Base-by-base conservation (phyloP, 2,797 vertebrate genomes). In the Cirrhinus mrigala region DNA sequence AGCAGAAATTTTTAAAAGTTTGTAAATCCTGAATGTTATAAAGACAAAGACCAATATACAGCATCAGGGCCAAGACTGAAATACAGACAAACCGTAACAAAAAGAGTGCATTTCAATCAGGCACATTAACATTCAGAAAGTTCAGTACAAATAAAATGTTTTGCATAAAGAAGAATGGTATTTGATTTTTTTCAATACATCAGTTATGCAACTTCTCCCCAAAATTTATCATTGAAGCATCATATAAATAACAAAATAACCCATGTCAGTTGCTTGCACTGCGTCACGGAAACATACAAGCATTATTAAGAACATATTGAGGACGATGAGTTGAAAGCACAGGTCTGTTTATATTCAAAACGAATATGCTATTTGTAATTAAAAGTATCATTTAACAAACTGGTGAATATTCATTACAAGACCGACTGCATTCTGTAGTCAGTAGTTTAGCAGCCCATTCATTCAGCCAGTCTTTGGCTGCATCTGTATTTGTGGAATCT, bases 341-440 rank as follows among this genome's bases (percentile, higher is more conserved):
- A n/a, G n/a, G 44, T 73, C 58, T 79, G 74, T 16, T 48, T 29
- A 73, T 73, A 54, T 76, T 18, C 46, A 76, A 66, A 66, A 8
- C 22, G 64, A 44, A 81, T 84, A 62, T 40, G 60, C 52, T 37
- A 70, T 50, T 18, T 29, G 18, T 56, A 46, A 71, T 83, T 84
- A 10, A 85, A 85, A 78, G 54, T 52, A 75, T 64, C 75, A 48
- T 85, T 77, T 54, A 74, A 79, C 62, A 78, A 85, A 58, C 76
- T 48, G 40, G 71, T 83, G 56, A 50, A 29, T 62, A 85, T 86
- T 88, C 74, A 77, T 60, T 24, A 68, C 20, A 84, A 82, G 66
- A 85, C 76, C 76, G 86, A 83, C 62, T 91, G 88, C 84, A 90
- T 89, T 89, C 80, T 87, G 78, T 37, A 75, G 74, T 91, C 79